A percentile compares a stretch with the other conserved stretches of the same genome.
phyloP scores from a whole-genome alignment of 2,113 vertebrate genomes.

The Steatornis caripensis region DNA sequence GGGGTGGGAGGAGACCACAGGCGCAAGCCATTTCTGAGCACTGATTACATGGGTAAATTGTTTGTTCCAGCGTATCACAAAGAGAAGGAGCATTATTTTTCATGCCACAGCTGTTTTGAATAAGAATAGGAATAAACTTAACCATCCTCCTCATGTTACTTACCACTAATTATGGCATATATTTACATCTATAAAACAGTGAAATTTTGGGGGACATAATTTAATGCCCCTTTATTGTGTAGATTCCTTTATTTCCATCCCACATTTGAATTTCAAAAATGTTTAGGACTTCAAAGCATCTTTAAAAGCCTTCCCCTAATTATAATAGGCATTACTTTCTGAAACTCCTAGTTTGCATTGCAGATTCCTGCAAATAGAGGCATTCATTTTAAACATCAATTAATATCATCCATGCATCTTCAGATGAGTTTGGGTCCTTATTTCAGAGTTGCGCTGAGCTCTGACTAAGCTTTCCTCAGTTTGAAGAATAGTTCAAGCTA shows the following conservation, averaged over 20 bases:
- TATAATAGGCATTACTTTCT: constrained; percentile 78
- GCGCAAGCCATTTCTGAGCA: constrained; percentile 46
- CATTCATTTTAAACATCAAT: constrained; percentile 86
- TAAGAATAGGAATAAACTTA: constrained; percentile 76
- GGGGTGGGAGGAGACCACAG: constrained; percentile 58
- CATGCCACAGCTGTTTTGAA: constrained; percentile 77
- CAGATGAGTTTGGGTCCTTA: constrained; percentile 37
- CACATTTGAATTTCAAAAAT: constrained; percentile 97
- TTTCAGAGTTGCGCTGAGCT: constrained; percentile 19
- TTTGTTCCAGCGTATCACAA: constrained; percentile 55
- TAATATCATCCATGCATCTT: constrained; percentile 65
- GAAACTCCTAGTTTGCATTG: constrained; percentile 90
- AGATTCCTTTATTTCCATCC: constrained; percentile 80
- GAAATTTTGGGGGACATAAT: constrained; percentile 69
- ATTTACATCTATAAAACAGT: constrained; percentile 81
- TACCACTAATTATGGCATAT: constrained; percentile 79
- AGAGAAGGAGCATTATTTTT: constrained; percentile 66
- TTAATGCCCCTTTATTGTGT: constrained; percentile 85
- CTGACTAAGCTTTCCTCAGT: neutral
- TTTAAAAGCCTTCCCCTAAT: constrained; percentile 85
- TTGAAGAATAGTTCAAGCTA: neutral
- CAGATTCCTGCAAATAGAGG: constrained; percentile 85
- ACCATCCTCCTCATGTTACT: constrained; percentile 70
- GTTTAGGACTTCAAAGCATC: constrained; percentile 94
- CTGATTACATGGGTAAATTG: constrained; percentile 49